Evolutionary conservation across 2,888 invertebrate genomes (phyloP).

Genomic region (Acrocera orbiculus): DNA sequence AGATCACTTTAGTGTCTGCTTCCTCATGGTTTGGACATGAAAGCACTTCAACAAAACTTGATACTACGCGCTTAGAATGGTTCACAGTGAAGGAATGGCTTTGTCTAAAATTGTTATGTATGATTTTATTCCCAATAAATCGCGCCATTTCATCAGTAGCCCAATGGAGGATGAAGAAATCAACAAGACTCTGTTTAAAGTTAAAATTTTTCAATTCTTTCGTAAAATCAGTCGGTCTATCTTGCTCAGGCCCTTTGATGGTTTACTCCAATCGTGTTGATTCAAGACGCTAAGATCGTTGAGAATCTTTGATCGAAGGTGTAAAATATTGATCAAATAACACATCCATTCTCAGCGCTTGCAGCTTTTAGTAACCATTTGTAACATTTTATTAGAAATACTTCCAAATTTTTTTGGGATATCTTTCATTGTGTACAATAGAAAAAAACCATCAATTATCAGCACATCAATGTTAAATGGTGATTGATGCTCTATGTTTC

Average conservation of each 20-base stretch:
- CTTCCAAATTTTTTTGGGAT: conserved; percentile 7
- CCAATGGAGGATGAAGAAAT: conserved; percentile 6
- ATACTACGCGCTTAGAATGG: neutral
- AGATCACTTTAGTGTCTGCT: conserved; percentile 6
- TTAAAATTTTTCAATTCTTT: conserved; percentile 8
- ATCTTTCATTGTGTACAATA: conserved; percentile 13
- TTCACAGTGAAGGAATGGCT: conserved; percentile 2
- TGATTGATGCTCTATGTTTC: conserved; percentile 6
- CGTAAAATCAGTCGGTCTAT: conserved; percentile 1
- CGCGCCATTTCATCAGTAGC: conserved; percentile 3
- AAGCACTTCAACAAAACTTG: neutral
- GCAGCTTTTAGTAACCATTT: conserved; percentile 7
- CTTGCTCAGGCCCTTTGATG: conserved; percentile 4
- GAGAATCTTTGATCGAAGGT: conserved; percentile 8
- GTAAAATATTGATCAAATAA: conserved; percentile 8
- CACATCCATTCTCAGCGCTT: too few species aligned
- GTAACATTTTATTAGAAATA: conserved; percentile 8
- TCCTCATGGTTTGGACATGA: conserved; percentile 5
- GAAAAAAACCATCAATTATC: conserved; percentile 22
- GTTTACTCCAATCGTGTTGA: conserved; percentile 2
- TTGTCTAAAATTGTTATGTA: conserved; percentile 1
- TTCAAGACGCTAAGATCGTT: conserved; percentile 4
- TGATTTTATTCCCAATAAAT: conserved; percentile 1
- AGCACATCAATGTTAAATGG: conserved; percentile 14
- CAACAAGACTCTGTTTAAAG: conserved; percentile 6